Conservation (phyloP, 1,140 invertebrate species). For the Sycophaga agraensis region DNA sequence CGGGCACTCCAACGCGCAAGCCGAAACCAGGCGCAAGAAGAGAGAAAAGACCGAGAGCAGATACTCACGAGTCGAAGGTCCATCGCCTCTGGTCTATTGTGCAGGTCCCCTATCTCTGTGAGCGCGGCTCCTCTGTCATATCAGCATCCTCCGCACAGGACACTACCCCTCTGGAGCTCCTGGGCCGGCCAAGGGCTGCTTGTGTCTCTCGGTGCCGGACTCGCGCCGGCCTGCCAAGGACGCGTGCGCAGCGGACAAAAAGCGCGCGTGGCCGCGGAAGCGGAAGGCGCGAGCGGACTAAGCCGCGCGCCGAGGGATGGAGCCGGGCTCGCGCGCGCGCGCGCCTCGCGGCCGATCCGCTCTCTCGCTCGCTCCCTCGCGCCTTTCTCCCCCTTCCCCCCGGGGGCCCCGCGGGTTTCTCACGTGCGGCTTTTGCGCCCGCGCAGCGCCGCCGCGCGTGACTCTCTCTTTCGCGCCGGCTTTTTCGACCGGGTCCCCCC, state of each 20-base stretch:
- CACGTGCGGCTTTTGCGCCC: no score
- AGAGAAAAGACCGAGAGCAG: no score
- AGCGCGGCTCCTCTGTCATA: conserved; percentile 37
- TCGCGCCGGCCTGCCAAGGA: no score
- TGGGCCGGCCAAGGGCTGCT: no score
- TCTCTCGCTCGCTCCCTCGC: conserved; percentile 1
- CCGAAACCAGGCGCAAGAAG: no score
- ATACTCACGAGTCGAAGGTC: conserved; percentile 48
- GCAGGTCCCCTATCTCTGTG: not conserved
- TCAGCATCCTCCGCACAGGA: conserved; percentile 23
- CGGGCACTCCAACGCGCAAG: no score
- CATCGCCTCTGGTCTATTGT: conserved; percentile 41
- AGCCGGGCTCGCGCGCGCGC: not conserved
- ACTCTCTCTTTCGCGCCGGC: not conserved
- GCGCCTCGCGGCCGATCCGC: conserved; percentile 12
- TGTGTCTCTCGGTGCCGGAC: no score
- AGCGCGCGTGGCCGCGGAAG: conserved; percentile 26
- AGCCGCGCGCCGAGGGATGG: conserved; percentile 17
- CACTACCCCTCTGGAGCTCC: no score
- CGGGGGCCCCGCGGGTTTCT: no score
- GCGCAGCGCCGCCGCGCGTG: not conserved
- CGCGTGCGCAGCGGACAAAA: not conserved
- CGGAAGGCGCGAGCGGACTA: conserved; percentile 27
- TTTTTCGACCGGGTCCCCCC: not conserved
- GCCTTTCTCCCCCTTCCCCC: not conserved